Evolutionary conservation across 2,113 vertebrate genomes (phyloP).

Genomic region (Sebastes schlegelii): DNA sequence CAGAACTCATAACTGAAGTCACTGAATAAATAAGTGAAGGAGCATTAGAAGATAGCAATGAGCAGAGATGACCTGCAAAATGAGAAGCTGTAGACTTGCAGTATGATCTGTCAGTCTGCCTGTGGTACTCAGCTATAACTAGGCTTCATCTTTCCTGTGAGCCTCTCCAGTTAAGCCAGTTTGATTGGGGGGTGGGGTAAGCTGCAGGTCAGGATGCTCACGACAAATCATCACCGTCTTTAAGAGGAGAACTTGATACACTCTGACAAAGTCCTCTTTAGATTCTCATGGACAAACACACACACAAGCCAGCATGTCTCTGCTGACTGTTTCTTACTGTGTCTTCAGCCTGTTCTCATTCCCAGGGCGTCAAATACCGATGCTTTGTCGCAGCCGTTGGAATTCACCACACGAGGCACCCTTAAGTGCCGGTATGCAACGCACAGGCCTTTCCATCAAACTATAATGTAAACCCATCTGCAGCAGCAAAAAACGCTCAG

Average conservation of each 20-base stretch:
- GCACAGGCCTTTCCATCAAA: no score
- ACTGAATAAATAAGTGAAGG: not conserved
- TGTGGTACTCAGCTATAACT: not conserved
- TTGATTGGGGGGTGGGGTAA: constrained; percentile 47
- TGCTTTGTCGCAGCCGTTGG: no score
- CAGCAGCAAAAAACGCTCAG: no score
- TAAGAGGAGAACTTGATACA: constrained; percentile 33
- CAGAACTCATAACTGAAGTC: not conserved
- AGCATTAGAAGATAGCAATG: not conserved
- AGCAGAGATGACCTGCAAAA: constrained; percentile 34
- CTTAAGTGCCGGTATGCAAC: no score
- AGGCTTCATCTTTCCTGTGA: constrained; percentile 30
- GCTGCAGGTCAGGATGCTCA: constrained; percentile 31
- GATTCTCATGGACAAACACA: constrained; percentile 4
- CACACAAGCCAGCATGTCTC: not conserved
- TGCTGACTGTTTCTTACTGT: constrained; percentile 15
- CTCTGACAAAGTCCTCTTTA: constrained; percentile 34
- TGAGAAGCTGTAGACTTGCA: constrained; percentile 12
- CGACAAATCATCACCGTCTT: constrained; percentile 25
- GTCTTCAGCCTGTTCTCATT: not conserved
- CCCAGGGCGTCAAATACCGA: no score
- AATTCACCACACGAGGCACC: no score
- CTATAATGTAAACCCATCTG: no score
- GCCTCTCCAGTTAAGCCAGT: constrained; percentile 49
- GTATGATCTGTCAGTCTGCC: constrained; percentile 1